A percentile compares a stretch with the other conserved stretches of the same genome.
Evolutionary conservation across 2,888 invertebrate species (phyloP).

Genomic region (Rhorus exstirpatorius): DNA sequence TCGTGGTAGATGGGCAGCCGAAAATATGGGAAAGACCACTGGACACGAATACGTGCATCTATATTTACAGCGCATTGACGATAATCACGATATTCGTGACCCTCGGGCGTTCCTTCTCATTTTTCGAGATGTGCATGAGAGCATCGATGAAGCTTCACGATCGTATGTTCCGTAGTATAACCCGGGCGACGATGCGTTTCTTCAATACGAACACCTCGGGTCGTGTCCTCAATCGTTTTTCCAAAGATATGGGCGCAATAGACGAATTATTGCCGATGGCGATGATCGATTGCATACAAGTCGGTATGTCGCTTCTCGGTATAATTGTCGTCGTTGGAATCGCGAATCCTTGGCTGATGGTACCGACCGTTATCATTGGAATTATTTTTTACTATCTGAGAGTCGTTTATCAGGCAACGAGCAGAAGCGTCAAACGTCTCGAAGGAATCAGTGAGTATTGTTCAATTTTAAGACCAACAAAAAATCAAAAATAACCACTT

Average conservation of each 20-base stretch:
- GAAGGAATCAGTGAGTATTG: conserved; percentile 93
- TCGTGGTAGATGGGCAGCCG: not conserved
- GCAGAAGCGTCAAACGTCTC: conserved; percentile 93
- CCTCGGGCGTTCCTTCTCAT: conserved; percentile 86
- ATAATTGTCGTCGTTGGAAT: conserved; percentile 92
- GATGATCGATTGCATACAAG: conserved; percentile 90
- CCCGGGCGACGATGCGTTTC: conserved; percentile 93
- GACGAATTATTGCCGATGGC: conserved; percentile 89
- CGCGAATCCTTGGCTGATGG: conserved; percentile 91
- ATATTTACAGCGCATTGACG: conserved; percentile 87
- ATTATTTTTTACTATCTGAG: conserved; percentile 92
- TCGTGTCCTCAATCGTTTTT: conserved; percentile 94
- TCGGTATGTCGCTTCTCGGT: conserved; percentile 93
- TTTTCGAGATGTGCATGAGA: conserved; percentile 91
- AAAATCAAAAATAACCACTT: too few species aligned
- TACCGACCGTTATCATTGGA: conserved; percentile 91
- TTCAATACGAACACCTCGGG: conserved; percentile 96
- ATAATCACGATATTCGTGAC: conserved; percentile 85
- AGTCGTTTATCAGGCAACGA: conserved; percentile 92
- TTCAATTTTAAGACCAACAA: too few species aligned
- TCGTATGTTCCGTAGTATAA: conserved; percentile 93
- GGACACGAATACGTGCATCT: conserved; percentile 86
- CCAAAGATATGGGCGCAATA: conserved; percentile 94
- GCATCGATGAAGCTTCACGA: conserved; percentile 94
- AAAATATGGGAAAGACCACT: conserved; percentile 45